Evolutionary conservation across 2,113 vertebrate genomes (phyloP).

Genomic region (Antennarius striatus): DNA sequence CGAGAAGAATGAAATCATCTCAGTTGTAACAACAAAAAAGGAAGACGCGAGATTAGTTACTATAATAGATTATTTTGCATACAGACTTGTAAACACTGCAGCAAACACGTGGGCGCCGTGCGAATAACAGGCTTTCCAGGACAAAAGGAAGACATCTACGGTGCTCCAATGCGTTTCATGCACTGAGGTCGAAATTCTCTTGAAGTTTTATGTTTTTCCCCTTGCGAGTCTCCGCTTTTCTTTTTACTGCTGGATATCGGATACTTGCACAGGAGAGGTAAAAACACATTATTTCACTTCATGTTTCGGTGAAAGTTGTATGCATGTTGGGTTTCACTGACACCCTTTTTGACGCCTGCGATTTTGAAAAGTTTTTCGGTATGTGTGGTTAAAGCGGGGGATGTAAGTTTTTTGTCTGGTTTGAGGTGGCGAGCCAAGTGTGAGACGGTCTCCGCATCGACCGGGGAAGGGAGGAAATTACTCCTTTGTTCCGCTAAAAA

Average conservation of each 20-base stretch:
- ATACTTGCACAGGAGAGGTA: slow-evolving; percentile 80
- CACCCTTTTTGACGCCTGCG: slow-evolving; percentile 66
- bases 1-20: slow-evolving; percentile 86
- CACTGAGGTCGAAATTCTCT: slow-evolving; percentile 82
- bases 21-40: slow-evolving; percentile 85
- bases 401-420: slow-evolving; percentile 78
- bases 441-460: slow-evolving; percentile 73
- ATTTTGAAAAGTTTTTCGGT: slow-evolving; percentile 77
- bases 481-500: slow-evolving; percentile 76
- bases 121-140: slow-evolving; percentile 67
- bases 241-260: slow-evolving; percentile 81
- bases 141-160: slow-evolving; percentile 76
- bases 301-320: slow-evolving; percentile 52
- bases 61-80: slow-evolving; percentile 77
- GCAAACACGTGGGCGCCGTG: slow-evolving; percentile 74
- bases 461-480: slow-evolving; percentile 66
- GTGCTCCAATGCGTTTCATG: slow-evolving; percentile 79
- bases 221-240: slow-evolving; percentile 74
- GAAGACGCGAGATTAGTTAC: slow-evolving; percentile 77
- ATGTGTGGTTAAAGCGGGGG: slow-evolving; percentile 74
- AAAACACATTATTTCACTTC: slow-evolving; percentile 59
- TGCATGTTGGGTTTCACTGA: slow-evolving; percentile 59
- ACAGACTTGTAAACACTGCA: slow-evolving; percentile 69
- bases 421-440: slow-evolving; percentile 72
- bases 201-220: slow-evolving; percentile 84